phyloP scores from a whole-genome alignment of 1,140 invertebrate genomes.

The Drosophila hydei region DNA sequence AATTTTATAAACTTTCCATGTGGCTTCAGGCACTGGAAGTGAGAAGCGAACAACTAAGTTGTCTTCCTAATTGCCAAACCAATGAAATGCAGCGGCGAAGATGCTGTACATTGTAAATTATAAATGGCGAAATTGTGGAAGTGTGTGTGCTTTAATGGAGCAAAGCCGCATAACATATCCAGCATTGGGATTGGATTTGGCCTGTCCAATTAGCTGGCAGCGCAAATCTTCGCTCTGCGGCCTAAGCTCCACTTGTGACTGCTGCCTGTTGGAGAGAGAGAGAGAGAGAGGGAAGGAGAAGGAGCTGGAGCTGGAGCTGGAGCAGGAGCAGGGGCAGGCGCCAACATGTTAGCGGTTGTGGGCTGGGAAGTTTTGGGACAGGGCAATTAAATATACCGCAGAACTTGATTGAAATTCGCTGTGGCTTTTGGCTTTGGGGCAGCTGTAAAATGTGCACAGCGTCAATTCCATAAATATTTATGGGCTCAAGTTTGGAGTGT shows the following conservation, averaged over 20 bases:
- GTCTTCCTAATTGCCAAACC: constrained; percentile 38
- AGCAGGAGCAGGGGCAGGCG: too few relatives aligned
- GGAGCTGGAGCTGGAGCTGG: too few relatives aligned
- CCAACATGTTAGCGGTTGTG: too few relatives aligned
- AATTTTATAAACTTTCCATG: constrained; percentile 9
- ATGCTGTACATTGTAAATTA: constrained; percentile 10
- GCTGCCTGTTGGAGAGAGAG: too few relatives aligned
- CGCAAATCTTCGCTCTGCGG: constrained; percentile 34
- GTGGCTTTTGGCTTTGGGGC: constrained; percentile 38
- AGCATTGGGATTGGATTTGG: constrained; percentile 28
- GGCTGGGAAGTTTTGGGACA: background rate
- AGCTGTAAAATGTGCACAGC: constrained; percentile 27
- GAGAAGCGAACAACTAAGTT: constrained; percentile 11
- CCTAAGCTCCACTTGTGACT: constrained; percentile 31
- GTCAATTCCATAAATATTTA: constrained; percentile 50
- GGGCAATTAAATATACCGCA: constrained; percentile 69
- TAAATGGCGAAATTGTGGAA: constrained; percentile 6
- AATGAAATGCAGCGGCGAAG: constrained; percentile 41
- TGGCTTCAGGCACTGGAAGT: background rate
- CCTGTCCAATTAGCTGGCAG: constrained; percentile 56
- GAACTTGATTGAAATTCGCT: constrained; percentile 71
- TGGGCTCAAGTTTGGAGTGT: constrained; percentile 32
- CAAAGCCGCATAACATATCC: constrained; percentile 59
- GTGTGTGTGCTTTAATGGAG: constrained; percentile 24
- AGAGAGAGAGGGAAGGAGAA: too few relatives aligned